Percentiles rank a stretch among this genome's conserved stretches.
Evolutionary conservation across 2,797 vertebrate genomes (phyloP).

Genomic region (Anisognathus igniventris): DNA sequence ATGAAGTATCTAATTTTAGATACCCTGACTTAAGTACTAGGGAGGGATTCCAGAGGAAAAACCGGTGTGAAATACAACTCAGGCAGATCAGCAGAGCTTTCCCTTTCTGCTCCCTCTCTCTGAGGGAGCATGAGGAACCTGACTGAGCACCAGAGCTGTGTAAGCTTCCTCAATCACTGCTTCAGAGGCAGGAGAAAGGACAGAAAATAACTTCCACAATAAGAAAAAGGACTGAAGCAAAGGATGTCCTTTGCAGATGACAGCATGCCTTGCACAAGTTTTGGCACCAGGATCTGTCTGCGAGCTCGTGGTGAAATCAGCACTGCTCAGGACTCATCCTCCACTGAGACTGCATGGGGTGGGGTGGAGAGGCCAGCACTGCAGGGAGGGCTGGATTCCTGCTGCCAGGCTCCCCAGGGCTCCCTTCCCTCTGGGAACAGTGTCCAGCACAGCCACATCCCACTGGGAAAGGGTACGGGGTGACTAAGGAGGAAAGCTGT

Average conservation of each 20-base stretch:
- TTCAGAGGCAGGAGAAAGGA: not conserved
- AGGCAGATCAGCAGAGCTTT: not conserved
- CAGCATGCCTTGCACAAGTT: not conserved
- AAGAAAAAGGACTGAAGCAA: not conserved
- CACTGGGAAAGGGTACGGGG: accelerated
- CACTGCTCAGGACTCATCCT: not conserved
- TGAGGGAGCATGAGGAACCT: not conserved
- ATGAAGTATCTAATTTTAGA: constrained; percentile 53
- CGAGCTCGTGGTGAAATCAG: not conserved
- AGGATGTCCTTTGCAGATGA: not conserved
- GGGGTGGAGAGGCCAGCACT: not conserved
- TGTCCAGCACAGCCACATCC: not conserved
- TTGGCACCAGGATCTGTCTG: not conserved
- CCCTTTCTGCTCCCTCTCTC: not conserved
- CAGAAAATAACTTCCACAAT: not conserved
- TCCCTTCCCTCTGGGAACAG: not conserved
- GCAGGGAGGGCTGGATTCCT: not conserved
- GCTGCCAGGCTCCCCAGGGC: not conserved
- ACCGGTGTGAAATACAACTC: not conserved
- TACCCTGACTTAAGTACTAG: not conserved
- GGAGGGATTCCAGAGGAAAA: constrained; percentile 37
- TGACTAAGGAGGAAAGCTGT: not conserved
- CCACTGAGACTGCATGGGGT: not conserved
- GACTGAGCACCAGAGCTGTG: not conserved
- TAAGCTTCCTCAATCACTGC: not conserved